These are phyloP conservation scores for Sardinella longiceps DNA, from an alignment of 2,797 vertebrate genomes.

Conservation along the genomic window DNA sequence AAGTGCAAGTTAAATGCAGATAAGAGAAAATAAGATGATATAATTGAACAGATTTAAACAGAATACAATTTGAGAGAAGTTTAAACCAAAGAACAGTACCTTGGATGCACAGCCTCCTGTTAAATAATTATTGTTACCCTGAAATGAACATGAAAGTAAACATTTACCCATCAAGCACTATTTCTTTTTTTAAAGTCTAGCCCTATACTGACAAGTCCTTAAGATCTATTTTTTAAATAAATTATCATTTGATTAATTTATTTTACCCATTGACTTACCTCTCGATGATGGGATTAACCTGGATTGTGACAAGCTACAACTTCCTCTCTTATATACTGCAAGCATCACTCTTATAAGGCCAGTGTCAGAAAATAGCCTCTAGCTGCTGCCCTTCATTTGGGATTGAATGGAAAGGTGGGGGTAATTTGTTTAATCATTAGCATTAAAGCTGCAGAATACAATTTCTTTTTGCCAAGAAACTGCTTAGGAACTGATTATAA, in stretches of 20 bases:
- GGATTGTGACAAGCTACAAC: background rate
- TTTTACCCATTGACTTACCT: background rate
- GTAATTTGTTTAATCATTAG: background rate
- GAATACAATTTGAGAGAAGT: background rate
- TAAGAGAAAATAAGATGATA: no score
- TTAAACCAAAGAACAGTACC: background rate
- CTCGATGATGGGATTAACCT: background rate
- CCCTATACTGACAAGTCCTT: background rate
- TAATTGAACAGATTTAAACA: no score
- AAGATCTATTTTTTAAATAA: background rate
- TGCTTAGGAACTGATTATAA: background rate
- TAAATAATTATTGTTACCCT: background rate
- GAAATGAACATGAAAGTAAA: background rate
- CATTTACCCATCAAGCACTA: background rate
- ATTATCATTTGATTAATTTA: background rate
- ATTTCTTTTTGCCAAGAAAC: background rate
- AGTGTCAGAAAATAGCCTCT: background rate
- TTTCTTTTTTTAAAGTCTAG: background rate
- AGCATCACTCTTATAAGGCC: background rate
- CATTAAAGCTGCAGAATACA: background rate
- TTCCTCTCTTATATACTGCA: background rate
- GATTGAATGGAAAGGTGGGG: background rate
- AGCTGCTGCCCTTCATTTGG: background rate
- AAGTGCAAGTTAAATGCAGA: background rate
- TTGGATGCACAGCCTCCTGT: background rate